These are phyloP conservation scores for Stegodyphus dumicola DNA, from an alignment of 1,140 invertebrate genomes.

Conservation along the genomic window DNA sequence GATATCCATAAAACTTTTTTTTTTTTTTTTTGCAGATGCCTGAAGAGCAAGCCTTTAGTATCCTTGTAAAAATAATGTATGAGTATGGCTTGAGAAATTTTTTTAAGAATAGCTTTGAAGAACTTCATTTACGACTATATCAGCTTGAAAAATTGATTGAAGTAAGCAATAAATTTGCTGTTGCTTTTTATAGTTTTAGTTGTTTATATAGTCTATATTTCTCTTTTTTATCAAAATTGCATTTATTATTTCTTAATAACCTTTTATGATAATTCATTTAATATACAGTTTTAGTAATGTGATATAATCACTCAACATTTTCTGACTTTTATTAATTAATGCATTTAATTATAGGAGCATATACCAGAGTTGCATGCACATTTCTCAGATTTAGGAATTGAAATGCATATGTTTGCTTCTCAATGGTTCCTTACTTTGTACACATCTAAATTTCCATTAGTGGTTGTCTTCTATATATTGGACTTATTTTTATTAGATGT, in stretches of 20 bases:
- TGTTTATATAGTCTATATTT: no score
- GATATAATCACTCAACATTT: background rate
- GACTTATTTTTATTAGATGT: constrained; percentile 86
- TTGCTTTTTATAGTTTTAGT: background rate
- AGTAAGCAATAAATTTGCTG: constrained; percentile 70
- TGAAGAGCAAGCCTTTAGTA: constrained; percentile 98
- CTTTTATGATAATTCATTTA: background rate
- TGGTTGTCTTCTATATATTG: constrained; percentile 96
- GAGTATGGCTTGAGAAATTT: constrained; percentile 93
- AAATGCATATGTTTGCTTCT: constrained; percentile 99
- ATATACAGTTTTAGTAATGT: background rate
- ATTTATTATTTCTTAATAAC: no score
- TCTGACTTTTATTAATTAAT: background rate
- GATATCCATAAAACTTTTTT: background rate
- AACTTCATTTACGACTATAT: constrained; percentile 93
- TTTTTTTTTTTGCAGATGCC: constrained; percentile 83
- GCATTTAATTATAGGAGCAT: constrained; percentile 73
- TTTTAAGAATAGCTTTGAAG: constrained; percentile 96
- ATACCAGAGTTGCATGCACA: constrained; percentile 89
- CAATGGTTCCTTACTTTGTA: constrained; percentile 99
- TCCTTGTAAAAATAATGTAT: constrained; percentile 97
- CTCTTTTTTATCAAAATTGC: no score
- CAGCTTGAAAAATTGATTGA: constrained; percentile 96
- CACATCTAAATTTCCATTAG: constrained; percentile 97
- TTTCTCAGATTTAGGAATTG: constrained; percentile 85